Percentiles rank a stretch among this genome's conserved stretches.
These are phyloP conservation scores for Enteromius unitaeniatus DNA, from an alignment of 2,797 vertebrate genomes.

Conservation along the genomic window DNA sequence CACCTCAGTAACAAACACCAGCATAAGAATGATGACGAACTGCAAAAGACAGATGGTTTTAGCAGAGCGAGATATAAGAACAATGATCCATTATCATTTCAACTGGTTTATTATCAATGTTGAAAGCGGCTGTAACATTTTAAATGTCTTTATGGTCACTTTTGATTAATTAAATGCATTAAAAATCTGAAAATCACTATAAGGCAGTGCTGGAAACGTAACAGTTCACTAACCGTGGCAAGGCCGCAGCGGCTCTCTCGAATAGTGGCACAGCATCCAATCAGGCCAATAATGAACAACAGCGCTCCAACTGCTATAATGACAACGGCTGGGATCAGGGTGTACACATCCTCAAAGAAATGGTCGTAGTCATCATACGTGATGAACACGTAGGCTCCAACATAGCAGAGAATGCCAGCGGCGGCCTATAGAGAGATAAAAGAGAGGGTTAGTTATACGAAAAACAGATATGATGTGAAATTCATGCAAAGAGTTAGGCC, in stretches of 20 bases:
- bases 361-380: conserved; percentile 98
- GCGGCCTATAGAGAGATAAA: conserved; percentile 82
- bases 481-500: not conserved
- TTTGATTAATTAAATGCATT: not conserved
- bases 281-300: conserved; percentile 94
- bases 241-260: conserved; percentile 95
- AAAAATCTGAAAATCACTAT: not conserved
- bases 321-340: conserved; percentile 90
- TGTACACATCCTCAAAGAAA: conserved; percentile 97
- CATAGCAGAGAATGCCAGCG: conserved; percentile 95
- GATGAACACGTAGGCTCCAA: conserved; percentile 98
- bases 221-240: conserved; percentile 83
- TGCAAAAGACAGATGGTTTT: conserved; percentile 70
- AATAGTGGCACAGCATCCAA: conserved; percentile 96
- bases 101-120: not conserved
- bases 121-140: not conserved
- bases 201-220: not conserved
- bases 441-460: not conserved
- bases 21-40: conserved; percentile 95
- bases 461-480: not conserved
- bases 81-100: not conserved
- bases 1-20: conserved; percentile 96
- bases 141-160: not conserved
- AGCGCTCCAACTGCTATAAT: conserved; percentile 94
- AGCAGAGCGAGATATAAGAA: not conserved